Percentiles rank a stretch among this genome's conserved stretches.
Evolutionary conservation across 2,797 vertebrate species (phyloP).

Genomic region (Ispidina picta): DNA sequence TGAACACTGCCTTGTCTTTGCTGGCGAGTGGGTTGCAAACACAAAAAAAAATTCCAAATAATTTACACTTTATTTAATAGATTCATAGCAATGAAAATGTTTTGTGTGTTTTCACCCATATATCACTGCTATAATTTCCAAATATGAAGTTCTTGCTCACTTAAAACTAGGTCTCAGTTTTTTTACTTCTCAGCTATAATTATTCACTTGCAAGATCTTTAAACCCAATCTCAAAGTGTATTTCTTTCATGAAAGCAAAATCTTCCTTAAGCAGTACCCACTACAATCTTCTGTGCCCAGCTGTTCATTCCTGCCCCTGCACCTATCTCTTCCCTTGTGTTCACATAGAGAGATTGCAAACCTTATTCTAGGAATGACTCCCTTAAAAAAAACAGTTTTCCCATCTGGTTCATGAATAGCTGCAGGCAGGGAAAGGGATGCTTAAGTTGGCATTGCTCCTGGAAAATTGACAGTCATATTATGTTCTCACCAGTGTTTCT

Average conservation of each 20-base stretch:
- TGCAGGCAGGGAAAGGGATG: not conserved
- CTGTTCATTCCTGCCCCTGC: not conserved
- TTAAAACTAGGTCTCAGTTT: not conserved
- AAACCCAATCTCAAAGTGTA: not conserved
- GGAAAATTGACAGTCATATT: not conserved
- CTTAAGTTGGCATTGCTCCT: not conserved
- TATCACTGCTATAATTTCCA: not conserved
- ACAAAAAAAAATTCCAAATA: not conserved
- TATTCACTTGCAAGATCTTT: not conserved
- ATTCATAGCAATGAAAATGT: not conserved
- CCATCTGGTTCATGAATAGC: not conserved
- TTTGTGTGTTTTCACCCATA: not conserved
- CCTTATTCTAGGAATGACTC: not conserved
- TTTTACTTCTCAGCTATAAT: not conserved
- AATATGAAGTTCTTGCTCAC: not conserved
- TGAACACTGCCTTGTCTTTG: not conserved
- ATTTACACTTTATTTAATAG: not conserved
- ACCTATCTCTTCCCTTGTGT: not conserved
- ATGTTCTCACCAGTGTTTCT: not conserved
- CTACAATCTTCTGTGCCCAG: not conserved
- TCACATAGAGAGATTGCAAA: not conserved
- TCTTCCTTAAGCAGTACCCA: not conserved
- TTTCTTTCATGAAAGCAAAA: not conserved
- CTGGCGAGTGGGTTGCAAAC: not conserved
- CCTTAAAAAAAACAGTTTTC: not conserved